These are phyloP conservation scores for Caloenas nicobarica DNA, from an alignment of 2,113 vertebrate genomes.

Conservation along the genomic window DNA sequence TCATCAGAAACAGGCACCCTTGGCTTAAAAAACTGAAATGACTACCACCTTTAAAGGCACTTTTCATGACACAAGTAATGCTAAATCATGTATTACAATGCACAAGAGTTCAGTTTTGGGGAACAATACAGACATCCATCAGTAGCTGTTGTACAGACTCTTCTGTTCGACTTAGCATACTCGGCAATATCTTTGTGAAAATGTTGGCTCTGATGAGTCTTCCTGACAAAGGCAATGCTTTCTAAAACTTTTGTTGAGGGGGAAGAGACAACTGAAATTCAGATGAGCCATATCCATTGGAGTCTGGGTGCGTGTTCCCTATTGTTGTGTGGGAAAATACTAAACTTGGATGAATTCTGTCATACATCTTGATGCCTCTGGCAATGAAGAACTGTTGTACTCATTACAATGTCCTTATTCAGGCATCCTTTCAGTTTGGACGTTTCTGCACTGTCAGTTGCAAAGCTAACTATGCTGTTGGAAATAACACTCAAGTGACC, in stretches of 20 bases:
- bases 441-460: not conserved
- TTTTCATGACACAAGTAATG: not conserved
- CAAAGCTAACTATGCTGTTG: not conserved
- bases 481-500: not conserved
- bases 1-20: not conserved
- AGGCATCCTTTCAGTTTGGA: not conserved
- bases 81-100: not conserved
- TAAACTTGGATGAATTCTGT: not conserved
- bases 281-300: not conserved
- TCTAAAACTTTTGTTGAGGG: not conserved
- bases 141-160: not conserved
- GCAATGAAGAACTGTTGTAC: not conserved
- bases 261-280: not conserved
- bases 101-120: not conserved
- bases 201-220: not conserved
- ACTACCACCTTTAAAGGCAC: not conserved
- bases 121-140: not conserved
- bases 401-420: not conserved
- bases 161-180: not conserved
- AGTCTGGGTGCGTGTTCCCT: not conserved
- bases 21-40: not conserved
- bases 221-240: not conserved
- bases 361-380: not conserved
- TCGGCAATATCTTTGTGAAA: not conserved
- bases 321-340: not conserved